phyloP scores from a whole-genome alignment of 2,113 vertebrate species.

The Hemibagrus wyckioides region DNA sequence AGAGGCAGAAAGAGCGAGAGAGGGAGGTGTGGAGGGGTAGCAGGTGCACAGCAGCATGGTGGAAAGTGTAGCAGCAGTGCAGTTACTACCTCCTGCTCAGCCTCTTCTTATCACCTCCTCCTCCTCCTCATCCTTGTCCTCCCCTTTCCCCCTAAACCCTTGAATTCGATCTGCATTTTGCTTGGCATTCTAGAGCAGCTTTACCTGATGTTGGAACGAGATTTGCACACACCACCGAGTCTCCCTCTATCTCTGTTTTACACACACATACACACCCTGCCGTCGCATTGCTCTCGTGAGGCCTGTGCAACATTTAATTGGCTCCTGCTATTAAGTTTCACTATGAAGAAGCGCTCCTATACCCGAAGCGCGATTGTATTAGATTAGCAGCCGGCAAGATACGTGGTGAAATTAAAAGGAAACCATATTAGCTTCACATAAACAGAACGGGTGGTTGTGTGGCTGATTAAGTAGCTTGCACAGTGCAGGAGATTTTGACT shows the following conservation, averaged over 20 bases:
- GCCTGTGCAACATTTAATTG: constrained; percentile 36
- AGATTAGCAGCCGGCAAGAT: constrained; percentile 38
- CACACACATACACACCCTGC: not conserved
- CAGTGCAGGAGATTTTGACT: not conserved
- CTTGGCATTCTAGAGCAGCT: constrained; percentile 25
- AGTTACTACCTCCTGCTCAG: constrained; percentile 11
- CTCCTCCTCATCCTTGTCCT: not conserved
- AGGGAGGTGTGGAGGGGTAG: constrained; percentile 41
- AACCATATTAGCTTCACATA: not conserved
- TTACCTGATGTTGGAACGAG: constrained; percentile 17
- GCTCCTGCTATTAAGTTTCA: constrained; percentile 37
- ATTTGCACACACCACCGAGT: constrained; percentile 30
- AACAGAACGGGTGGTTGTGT: not conserved
- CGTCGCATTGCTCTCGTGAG: constrained; percentile 36
- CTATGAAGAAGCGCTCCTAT: constrained; percentile 22
- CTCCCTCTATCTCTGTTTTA: constrained; percentile 29
- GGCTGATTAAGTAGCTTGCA: constrained; percentile 12
- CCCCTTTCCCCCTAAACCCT: not conserved
- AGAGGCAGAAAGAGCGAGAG: not conserved
- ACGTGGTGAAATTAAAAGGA: constrained; percentile 19
- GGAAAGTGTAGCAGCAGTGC: constrained; percentile 47
- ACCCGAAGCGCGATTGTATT: constrained; percentile 31
- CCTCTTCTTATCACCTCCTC: not conserved
- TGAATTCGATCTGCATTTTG: constrained; percentile 5
- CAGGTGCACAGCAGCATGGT: constrained; percentile 63